Conservation (phyloP, 2,113 vertebrate species). For the Pao palembangensis region DNA sequence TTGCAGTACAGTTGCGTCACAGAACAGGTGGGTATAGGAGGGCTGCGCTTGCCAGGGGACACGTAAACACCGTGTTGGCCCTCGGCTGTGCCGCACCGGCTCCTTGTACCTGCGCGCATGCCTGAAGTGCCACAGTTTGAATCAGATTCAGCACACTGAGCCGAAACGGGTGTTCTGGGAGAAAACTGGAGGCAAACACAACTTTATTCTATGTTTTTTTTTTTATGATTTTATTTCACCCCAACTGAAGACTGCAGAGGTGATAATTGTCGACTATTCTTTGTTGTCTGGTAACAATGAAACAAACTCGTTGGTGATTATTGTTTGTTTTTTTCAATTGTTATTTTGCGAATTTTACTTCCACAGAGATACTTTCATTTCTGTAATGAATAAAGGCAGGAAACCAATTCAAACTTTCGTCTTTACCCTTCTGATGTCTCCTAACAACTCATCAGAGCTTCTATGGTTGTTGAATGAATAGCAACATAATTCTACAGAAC, state of each 20-base stretch:
- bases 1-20: neutral
- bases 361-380: slow-evolving; percentile 13
- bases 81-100: slow-evolving; percentile 28
- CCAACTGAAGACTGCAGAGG: slow-evolving; percentile 37
- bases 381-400: neutral
- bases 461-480: slow-evolving; percentile 26
- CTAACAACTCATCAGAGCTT: slow-evolving; percentile 10
- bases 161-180: slow-evolving; percentile 8
- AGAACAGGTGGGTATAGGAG: neutral
- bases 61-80: slow-evolving; percentile 28
- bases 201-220: slow-evolving; percentile 33
- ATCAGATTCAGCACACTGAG: slow-evolving; percentile 24
- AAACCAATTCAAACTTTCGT: neutral
- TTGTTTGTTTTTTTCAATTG: neutral
- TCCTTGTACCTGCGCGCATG: slow-evolving; percentile 31
- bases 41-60: slow-evolving; percentile 9
- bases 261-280: slow-evolving; percentile 26
- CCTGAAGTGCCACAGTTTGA: slow-evolving; percentile 23
- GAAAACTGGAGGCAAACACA: slow-evolving; percentile 14
- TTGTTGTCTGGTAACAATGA: slow-evolving; percentile 45
- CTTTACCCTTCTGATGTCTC: neutral
- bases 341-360: slow-evolving; percentile 2
- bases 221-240: slow-evolving; percentile 28
- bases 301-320: slow-evolving; percentile 10
- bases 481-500: slow-evolving; percentile 21